Percentiles rank a stretch among this genome's conserved stretches.
Evolutionary conservation across 2,888 invertebrate genomes (phyloP).

Genomic region (Helobdella robusta): DNA sequence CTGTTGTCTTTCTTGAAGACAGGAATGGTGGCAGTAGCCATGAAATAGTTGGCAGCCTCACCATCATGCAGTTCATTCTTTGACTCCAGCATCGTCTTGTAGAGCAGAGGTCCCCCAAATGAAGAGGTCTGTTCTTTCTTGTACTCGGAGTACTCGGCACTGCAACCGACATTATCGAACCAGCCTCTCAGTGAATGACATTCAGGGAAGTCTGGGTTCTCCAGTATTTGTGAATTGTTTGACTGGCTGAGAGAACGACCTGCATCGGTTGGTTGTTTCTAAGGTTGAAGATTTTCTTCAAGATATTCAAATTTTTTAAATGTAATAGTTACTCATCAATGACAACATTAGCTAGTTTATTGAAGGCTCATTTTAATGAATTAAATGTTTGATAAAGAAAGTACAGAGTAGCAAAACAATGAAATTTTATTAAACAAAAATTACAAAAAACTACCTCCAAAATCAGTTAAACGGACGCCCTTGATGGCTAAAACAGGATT

Average conservation of each 20-base stretch:
- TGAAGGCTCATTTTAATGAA: too few species aligned
- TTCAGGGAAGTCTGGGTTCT: conserved; percentile 81
- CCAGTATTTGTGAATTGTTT: conserved; percentile 54
- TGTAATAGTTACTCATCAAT: too few species aligned
- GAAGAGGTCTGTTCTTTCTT: conserved; percentile 38
- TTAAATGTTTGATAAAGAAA: too few species aligned
- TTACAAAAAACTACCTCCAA: too few species aligned
- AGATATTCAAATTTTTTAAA: too few species aligned
- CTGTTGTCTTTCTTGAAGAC: conserved; percentile 71
- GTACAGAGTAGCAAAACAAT: too few species aligned
- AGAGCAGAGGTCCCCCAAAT: conserved; percentile 31
- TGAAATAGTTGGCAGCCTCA: conserved; percentile 71
- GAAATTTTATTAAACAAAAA: too few species aligned
- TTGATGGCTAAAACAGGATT: too few species aligned
- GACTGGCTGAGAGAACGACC: conserved; percentile 48
- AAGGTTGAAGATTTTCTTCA: too few species aligned
- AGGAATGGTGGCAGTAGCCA: conserved; percentile 66
- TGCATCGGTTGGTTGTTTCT: conserved; percentile 24
- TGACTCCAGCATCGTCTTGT: conserved; percentile 68
- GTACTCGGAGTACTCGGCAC: conserved; percentile 42
- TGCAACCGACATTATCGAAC: conserved; percentile 64
- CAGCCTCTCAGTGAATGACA: conserved; percentile 77
- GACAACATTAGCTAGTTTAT: too few species aligned
- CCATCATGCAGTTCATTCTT: conserved; percentile 58
- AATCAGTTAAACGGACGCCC: too few species aligned